Conservation (phyloP, 2,888 invertebrate genomes). For the Nephrotoma flavescens region DNA sequence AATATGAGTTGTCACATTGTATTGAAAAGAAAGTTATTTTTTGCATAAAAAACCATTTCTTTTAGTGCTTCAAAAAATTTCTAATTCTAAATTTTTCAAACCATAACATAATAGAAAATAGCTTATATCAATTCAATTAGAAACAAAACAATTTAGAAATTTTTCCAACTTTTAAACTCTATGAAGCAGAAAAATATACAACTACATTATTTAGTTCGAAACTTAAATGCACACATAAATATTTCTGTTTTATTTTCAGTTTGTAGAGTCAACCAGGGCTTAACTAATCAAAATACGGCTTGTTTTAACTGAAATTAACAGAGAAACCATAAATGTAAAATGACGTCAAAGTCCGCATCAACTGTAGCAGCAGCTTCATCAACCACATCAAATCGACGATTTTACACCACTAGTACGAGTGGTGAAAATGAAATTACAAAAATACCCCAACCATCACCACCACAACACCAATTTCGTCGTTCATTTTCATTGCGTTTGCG, state of each 20-base stretch:
- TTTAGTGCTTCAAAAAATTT: not conserved
- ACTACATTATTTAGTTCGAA: not conserved
- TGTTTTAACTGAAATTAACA: not conserved
- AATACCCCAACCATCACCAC: constrained; percentile 16
- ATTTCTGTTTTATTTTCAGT: not conserved
- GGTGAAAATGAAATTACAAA: constrained; percentile 12
- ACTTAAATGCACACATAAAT: not conserved
- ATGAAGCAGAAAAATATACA: not conserved
- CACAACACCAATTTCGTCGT: constrained; percentile 38
- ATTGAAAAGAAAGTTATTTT: not conserved
- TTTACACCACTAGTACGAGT: constrained; percentile 7
- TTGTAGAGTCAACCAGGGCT: not conserved
- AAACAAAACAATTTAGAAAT: not conserved
- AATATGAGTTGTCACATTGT: too few relatives aligned
- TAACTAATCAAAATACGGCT: not conserved
- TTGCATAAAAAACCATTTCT: not conserved
- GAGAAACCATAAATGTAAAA: not conserved
- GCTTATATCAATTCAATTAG: not conserved
- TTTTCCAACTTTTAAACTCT: not conserved
- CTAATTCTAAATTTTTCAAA: not conserved
- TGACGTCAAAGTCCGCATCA: not conserved
- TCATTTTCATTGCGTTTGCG: constrained; percentile 53
- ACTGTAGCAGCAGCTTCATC: constrained; percentile 6
- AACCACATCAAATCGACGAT: constrained; percentile 8
- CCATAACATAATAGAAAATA: not conserved